phyloP scores from a whole-genome alignment of 2,888 invertebrate genomes.

The Sphaerophoria rueppellii region DNA sequence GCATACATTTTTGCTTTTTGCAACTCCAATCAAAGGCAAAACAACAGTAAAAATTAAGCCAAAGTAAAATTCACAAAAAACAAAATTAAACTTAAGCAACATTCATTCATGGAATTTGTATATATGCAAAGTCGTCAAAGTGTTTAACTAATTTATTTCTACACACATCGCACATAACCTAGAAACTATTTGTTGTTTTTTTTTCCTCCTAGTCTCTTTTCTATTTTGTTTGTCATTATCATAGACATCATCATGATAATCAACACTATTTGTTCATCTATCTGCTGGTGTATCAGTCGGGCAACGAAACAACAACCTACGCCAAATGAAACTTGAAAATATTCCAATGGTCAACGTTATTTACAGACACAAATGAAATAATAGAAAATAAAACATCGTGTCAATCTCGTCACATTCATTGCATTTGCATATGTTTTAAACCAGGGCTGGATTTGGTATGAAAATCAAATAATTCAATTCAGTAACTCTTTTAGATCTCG shows the following conservation, averaged over 20 bases:
- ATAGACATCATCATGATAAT: constrained; percentile 13
- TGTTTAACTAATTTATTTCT: constrained; percentile 17
- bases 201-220: background rate
- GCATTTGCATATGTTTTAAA: constrained; percentile 24
- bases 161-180: constrained; percentile 52
- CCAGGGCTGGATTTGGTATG: constrained; percentile 6
- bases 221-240: constrained; percentile 37
- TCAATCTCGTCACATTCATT: constrained; percentile 50
- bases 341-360: constrained; percentile 50
- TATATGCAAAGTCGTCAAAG: constrained; percentile 22
- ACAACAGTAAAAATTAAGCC: background rate
- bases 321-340: constrained; percentile 31
- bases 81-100: constrained; percentile 18
- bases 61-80: constrained; percentile 1
- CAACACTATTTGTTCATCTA: constrained; percentile 19
- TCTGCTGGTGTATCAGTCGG: constrained; percentile 34
- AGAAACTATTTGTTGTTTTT: constrained; percentile 30
- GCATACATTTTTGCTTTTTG: constrained; percentile 15
- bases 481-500: no score
- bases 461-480: no score
- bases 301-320: constrained; percentile 50
- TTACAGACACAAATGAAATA: constrained; percentile 1
- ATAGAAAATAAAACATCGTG: constrained; percentile 20
- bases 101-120: constrained; percentile 65
- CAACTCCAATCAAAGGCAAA: constrained; percentile 31